Percentiles rank a stretch among this genome's conserved stretches.
Evolutionary conservation across 1,140 invertebrate genomes (phyloP).

Genomic region (Rhopalosiphum padi): DNA sequence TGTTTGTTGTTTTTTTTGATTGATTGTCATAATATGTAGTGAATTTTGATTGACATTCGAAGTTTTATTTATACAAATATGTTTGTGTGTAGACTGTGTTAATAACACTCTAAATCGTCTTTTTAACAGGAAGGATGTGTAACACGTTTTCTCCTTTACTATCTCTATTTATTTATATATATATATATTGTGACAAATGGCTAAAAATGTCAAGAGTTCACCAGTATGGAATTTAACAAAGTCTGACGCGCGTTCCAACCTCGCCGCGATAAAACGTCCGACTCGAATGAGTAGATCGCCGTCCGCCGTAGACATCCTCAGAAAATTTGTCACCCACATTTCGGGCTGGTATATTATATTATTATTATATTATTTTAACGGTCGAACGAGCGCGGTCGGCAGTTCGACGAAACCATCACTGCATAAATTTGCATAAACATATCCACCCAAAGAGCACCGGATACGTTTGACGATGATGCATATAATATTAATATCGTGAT

Average conservation of each 20-base stretch:
- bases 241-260: neutral
- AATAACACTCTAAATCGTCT: neutral
- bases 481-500: neutral
- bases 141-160: neutral
- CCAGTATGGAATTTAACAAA: conserved; percentile 16
- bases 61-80: neutral
- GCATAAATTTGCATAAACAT: neutral
- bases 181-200: neutral
- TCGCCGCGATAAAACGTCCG: neutral
- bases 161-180: neutral
- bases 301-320: neutral
- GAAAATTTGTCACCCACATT: neutral
- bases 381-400: neutral
- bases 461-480: neutral
- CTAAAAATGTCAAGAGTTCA: conserved; percentile 5
- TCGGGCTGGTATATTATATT: neutral
- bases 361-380: neutral
- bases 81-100: neutral
- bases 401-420: neutral
- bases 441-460: neutral
- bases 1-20: no score
- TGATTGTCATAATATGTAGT: neutral
- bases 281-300: neutral
- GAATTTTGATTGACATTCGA: neutral
- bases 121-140: neutral